Conservation (phyloP, 2,113 vertebrate genomes). For the Brachionichthys hirsutus region DNA sequence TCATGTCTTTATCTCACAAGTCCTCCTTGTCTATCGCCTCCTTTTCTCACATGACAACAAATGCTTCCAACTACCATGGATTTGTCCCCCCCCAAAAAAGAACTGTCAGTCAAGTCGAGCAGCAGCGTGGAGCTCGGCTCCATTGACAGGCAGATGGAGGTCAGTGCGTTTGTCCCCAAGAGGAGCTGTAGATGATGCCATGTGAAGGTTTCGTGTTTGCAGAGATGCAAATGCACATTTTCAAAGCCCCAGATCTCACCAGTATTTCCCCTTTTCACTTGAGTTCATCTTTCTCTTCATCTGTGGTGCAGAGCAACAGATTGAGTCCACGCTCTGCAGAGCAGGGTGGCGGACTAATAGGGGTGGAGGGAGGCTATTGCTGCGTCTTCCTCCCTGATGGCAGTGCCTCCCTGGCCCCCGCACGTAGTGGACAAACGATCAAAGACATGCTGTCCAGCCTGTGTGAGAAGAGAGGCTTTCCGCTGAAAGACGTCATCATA, state of each 20-base stretch:
- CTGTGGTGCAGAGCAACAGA: conserved; percentile 68
- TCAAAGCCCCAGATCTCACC: background rate
- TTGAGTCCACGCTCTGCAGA: conserved; percentile 71
- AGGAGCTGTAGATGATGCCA: background rate
- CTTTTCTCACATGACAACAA: conserved; percentile 57
- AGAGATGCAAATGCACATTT: background rate
- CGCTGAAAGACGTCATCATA: conserved; percentile 86
- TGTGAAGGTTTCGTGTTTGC: background rate
- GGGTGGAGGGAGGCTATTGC: conserved; percentile 83
- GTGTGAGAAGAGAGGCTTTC: conserved; percentile 93
- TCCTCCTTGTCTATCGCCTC: background rate
- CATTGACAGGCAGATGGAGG: conserved; percentile 76
- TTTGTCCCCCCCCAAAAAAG: conserved; percentile 61
- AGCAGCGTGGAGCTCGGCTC: conserved; percentile 89
- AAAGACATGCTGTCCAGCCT: conserved; percentile 87
- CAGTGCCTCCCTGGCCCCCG: conserved; percentile 86
- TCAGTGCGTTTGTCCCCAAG: conserved; percentile 36
- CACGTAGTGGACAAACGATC: conserved; percentile 81
- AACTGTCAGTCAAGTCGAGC: conserved; percentile 82
- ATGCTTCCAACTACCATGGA: conserved; percentile 65
- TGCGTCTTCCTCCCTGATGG: conserved; percentile 93
- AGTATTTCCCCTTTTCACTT: background rate
- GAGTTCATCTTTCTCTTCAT: background rate
- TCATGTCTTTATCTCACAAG: background rate
- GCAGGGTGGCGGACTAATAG: conserved; percentile 54